phyloP scores from a whole-genome alignment of 2,113 vertebrate genomes.

The Scatophagus argus region DNA sequence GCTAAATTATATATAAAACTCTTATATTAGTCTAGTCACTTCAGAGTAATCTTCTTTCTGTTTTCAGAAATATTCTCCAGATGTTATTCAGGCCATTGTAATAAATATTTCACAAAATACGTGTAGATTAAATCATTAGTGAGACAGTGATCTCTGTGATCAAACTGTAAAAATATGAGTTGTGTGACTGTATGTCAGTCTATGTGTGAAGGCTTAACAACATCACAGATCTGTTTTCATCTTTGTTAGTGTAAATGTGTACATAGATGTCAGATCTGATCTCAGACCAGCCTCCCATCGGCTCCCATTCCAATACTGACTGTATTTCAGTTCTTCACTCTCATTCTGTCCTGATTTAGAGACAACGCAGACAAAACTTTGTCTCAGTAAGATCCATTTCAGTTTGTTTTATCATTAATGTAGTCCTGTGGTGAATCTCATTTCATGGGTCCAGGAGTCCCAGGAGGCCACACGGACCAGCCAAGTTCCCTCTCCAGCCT shows the following conservation, averaged over 20 bases:
- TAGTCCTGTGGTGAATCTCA: background rate
- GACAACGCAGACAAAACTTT: background rate
- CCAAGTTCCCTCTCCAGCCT: constrained; percentile 68
- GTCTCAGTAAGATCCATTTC: background rate
- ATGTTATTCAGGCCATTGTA: background rate
- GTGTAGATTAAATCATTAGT: background rate
- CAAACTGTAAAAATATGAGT: too few relatives aligned
- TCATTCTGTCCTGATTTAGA: too few relatives aligned
- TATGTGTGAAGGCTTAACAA: too few relatives aligned
- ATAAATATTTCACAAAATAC: background rate
- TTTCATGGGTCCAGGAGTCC: constrained; percentile 42
- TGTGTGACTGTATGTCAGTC: too few relatives aligned
- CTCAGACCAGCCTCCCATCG: too few relatives aligned
- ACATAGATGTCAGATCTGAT: too few relatives aligned
- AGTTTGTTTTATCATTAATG: background rate
- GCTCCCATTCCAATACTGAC: too few relatives aligned
- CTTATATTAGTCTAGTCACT: background rate
- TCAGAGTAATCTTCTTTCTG: background rate
- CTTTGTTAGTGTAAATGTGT: too few relatives aligned
- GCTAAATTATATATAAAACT: background rate
- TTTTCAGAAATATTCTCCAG: too few relatives aligned
- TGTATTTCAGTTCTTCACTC: too few relatives aligned
- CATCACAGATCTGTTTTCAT: too few relatives aligned
- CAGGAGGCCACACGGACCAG: constrained; percentile 59
- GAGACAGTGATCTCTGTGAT: too few relatives aligned